Evolutionary conservation across 2,113 vertebrate genomes (phyloP).

Genomic region (Crotalus viridis): DNA sequence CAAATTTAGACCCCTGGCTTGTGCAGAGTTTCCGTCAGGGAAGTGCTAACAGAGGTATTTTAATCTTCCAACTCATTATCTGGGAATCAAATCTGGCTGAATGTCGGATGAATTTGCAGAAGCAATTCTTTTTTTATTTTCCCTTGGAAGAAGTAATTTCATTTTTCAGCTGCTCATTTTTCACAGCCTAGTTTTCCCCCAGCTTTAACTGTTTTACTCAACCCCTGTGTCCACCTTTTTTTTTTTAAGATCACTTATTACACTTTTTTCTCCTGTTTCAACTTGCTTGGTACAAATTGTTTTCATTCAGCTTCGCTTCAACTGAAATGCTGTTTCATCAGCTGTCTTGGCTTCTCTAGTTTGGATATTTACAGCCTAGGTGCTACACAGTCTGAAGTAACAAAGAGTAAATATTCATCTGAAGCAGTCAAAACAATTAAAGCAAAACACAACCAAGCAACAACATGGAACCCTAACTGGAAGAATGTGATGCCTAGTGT

Average conservation of each 20-base stretch:
- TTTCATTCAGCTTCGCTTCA: neutral
- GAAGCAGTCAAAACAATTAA: neutral
- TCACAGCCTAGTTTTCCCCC: conserved; percentile 2
- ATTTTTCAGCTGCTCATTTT: neutral
- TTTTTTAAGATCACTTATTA: neutral
- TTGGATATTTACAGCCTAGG: neutral
- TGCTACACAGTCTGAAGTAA: neutral
- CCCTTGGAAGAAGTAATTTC: neutral
- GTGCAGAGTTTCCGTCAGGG: neutral
- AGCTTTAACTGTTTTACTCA: neutral
- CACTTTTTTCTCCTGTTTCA: neutral
- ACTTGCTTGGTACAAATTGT: neutral
- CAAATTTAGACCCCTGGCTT: neutral
- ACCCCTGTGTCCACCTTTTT: neutral
- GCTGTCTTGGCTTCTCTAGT: neutral
- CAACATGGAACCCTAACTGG: neutral
- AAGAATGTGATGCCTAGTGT: neutral
- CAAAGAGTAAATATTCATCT: neutral
- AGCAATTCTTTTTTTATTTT: neutral
- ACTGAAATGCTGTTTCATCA: neutral
- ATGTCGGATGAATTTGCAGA: neutral
- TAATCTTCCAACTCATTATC: neutral
- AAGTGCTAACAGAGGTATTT: neutral
- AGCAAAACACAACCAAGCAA: neutral
- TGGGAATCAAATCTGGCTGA: neutral